Base-by-base conservation (phyloP, 2,113 vertebrate genomes). In the Scolopax mira region DNA sequence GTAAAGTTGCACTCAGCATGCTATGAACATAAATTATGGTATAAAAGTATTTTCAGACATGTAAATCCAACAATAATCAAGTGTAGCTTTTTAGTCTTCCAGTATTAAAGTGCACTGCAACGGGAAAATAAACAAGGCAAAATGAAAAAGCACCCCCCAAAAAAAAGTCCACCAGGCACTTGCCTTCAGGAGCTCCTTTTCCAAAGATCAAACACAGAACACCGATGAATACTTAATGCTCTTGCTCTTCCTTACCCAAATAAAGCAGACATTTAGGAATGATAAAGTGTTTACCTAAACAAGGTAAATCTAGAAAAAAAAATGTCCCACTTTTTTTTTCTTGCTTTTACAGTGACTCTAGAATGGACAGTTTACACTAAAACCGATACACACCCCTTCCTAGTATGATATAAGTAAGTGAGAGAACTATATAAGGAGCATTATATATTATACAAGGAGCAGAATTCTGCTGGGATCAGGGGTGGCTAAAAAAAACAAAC, bases 171-270 rank as follows among this genome's bases (percentile, higher is more conserved):
- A 72, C 7, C 16, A 62, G 16, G 6, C 24, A 23, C 17, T 41
- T 27, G 51, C 15, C 15, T 73, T 72, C 42, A 75, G 41, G 28
- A 52, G n/a, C 8, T 66, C 4, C 7, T 60, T 83, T 44, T 61
- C 10, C 30, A 54, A 77, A 88, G n/a, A 61, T 30, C 28, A 66
- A 58, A 58, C 13, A 4, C 18, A 66, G 72, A 92, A 61, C 23
- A 54, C 23, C 3, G 2, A 62, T 35, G 30, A 81, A 70, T 8
- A 39, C 18, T 71, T 84, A 25, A 5, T 44, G 44, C 21, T 67
- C 42, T 77, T 2, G 1, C 3, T 6, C 11, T 24, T 33, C 9
- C 23, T 19, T 21, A 57, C 28, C 8, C 1, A 0, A 88, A 71
- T 37, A 51, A 85, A 82, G 37, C 15, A 57, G 0, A 4, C 11